Conservation (phyloP, 30 jellyfish, hydroid and myxozoan genomes). For the Phacellophora camtschatica region DNA sequence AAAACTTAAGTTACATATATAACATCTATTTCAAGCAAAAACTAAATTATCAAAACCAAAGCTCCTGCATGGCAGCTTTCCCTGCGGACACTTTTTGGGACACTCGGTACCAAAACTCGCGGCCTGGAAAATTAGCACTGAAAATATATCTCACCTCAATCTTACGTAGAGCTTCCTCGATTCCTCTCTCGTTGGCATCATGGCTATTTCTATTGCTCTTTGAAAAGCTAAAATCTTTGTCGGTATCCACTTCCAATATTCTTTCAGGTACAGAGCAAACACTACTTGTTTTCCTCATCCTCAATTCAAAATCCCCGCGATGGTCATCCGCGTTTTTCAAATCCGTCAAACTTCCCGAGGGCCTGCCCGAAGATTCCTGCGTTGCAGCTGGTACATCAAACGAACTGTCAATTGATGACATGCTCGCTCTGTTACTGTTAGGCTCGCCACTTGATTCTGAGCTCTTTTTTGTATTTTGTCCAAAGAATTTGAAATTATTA, state of each 20-base stretch:
- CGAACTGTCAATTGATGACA: constrained; percentile 32
- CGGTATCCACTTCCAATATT: constrained; percentile 34
- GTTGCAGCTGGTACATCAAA: not conserved
- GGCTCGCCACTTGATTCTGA: constrained; percentile 20
- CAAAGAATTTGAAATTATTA: constrained; percentile 15
- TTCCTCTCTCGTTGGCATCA: constrained; percentile 14
- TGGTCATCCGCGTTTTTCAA: not conserved
- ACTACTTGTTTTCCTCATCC: constrained; percentile 24
- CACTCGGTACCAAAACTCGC: too few species aligned
- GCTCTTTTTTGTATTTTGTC: constrained; percentile 21
- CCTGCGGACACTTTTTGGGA: too few species aligned
- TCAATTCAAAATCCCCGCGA: not conserved
- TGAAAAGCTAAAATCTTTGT: not conserved
- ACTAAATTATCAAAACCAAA: too few species aligned
- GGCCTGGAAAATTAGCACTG: not conserved
- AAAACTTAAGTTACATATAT: too few species aligned
- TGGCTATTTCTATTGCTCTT: not conserved
- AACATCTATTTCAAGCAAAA: too few species aligned
- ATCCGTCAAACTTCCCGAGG: constrained; percentile 3
- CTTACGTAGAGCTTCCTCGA: constrained; percentile 29
- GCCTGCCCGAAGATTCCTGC: not conserved
- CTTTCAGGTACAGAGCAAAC: constrained; percentile 13
- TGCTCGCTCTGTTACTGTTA: constrained; percentile 24
- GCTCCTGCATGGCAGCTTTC: too few species aligned
- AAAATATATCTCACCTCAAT: constrained; percentile 19